Conservation (phyloP, 2,888 invertebrate species). For the Ornithoptera alexandrae region DNA sequence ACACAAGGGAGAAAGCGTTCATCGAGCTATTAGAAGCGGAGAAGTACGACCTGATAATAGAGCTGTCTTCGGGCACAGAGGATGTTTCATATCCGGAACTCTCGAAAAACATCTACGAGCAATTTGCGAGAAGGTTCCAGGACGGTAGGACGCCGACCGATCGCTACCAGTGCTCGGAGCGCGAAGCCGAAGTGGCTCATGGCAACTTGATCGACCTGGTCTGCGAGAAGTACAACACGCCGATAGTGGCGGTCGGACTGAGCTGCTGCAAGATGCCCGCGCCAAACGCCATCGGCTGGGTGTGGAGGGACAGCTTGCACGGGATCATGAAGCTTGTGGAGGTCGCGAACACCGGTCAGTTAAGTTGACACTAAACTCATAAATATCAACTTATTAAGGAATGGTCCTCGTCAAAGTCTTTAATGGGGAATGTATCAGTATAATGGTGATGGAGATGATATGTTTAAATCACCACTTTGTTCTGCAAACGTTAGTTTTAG, state of each 20-base stretch:
- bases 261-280: slow-evolving; percentile 91
- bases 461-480: no score
- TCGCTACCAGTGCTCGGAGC: slow-evolving; percentile 51
- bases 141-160: slow-evolving; percentile 61
- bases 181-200: slow-evolving; percentile 49
- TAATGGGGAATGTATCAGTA: no score
- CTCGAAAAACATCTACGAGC: slow-evolving; percentile 66
- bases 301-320: slow-evolving; percentile 85
- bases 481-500: no score
- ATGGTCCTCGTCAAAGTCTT: no score
- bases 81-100: slow-evolving; percentile 78
- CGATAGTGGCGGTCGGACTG: slow-evolving; percentile 85
- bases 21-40: slow-evolving; percentile 82
- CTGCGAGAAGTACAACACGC: slow-evolving; percentile 81
- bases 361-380: not conserved
- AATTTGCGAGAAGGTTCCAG: slow-evolving; percentile 69
- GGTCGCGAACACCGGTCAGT: slow-evolving; percentile 81
- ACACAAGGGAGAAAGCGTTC: slow-evolving; percentile 81
- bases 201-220: slow-evolving; percentile 80
- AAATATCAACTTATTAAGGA: no score
- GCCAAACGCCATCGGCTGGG: slow-evolving; percentile 81
- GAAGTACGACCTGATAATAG: slow-evolving; percentile 85
- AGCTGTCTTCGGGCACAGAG: slow-evolving; percentile 86
- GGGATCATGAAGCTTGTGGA: slow-evolving; percentile 83
- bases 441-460: no score